Percentiles rank a stretch among this genome's conserved stretches.
Conservation (phyloP, 2,888 invertebrate species). For the Lymantria dispar region DNA sequence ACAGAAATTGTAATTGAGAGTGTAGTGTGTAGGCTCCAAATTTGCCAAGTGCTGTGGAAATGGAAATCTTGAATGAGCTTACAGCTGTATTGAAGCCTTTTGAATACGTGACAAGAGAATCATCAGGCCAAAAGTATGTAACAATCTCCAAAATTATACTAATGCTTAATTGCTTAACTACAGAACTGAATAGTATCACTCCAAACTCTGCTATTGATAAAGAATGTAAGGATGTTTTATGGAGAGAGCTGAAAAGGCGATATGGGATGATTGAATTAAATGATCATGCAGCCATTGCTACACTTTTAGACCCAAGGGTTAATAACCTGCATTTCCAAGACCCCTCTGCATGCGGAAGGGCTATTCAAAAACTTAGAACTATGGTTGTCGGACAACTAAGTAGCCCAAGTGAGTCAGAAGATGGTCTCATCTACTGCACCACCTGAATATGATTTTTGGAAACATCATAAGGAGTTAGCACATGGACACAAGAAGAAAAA, state of each 20-base stretch:
- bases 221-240: conserved; percentile 27
- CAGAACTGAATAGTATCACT: conserved; percentile 32
- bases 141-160: conserved; percentile 38
- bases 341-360: conserved; percentile 33
- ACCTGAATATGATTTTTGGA: conserved; percentile 35
- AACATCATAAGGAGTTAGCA: conserved; percentile 38
- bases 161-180: conserved; percentile 36
- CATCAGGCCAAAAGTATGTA: conserved; percentile 30
- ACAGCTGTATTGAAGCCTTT: conserved; percentile 24
- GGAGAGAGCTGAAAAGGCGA: conserved; percentile 23
- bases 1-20: conserved; percentile 23
- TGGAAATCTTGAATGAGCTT: conserved; percentile 14
- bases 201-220: conserved; percentile 22
- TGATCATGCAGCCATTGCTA: conserved; percentile 29
- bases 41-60: conserved; percentile 24
- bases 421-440: conserved; percentile 30
- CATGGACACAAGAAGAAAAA: conserved; percentile 20
- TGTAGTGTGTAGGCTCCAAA: conserved; percentile 25
- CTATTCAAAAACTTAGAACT: conserved; percentile 18
- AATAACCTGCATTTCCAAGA: too few species aligned
- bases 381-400: conserved; percentile 20
- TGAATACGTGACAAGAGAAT: conserved; percentile 34
- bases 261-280: conserved; percentile 31
- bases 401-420: conserved; percentile 29
- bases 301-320: conserved; percentile 31